Evolutionary conservation across 1,140 invertebrate genomes (phyloP).

Genomic region (Melipona quadrifasciata): DNA sequence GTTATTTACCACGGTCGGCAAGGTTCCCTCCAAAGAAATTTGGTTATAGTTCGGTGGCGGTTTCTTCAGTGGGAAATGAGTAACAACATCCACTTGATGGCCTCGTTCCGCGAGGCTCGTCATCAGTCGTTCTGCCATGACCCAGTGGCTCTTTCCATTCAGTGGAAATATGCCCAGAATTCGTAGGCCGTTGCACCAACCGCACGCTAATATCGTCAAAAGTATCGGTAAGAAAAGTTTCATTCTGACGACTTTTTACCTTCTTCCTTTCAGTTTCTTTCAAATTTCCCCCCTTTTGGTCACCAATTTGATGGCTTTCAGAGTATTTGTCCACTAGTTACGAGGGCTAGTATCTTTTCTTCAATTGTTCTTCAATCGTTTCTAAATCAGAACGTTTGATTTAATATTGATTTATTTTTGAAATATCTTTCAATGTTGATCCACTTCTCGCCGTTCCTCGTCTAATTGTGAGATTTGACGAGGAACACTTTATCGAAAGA

Average conservation of each 20-base stretch:
- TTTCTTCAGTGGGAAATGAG: constrained; percentile 75
- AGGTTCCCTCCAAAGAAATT: constrained; percentile 62
- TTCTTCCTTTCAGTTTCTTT: neutral
- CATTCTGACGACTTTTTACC: constrained; percentile 11
- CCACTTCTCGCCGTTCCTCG: neutral
- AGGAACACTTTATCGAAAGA: neutral
- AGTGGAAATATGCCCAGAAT: constrained; percentile 76
- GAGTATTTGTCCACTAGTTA: too few relatives aligned
- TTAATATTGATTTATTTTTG: neutral
- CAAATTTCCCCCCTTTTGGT: neutral
- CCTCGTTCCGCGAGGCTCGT: constrained; percentile 75
- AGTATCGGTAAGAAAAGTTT: neutral
- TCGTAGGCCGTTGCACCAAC: constrained; percentile 37
- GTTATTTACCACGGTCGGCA: constrained; percentile 42
- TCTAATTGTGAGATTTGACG: neutral
- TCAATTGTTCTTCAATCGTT: neutral
- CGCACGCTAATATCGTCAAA: neutral
- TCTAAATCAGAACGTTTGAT: neutral
- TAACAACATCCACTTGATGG: constrained; percentile 78
- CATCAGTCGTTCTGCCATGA: constrained; percentile 74
- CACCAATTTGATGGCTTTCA: neutral
- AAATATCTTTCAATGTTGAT: neutral
- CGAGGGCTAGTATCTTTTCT: neutral
- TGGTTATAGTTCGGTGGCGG: constrained; percentile 73
- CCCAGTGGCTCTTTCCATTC: constrained; percentile 76